These are phyloP conservation scores for Phortica okadai DNA, from an alignment of 2,888 invertebrate genomes.

Conservation along the genomic window DNA sequence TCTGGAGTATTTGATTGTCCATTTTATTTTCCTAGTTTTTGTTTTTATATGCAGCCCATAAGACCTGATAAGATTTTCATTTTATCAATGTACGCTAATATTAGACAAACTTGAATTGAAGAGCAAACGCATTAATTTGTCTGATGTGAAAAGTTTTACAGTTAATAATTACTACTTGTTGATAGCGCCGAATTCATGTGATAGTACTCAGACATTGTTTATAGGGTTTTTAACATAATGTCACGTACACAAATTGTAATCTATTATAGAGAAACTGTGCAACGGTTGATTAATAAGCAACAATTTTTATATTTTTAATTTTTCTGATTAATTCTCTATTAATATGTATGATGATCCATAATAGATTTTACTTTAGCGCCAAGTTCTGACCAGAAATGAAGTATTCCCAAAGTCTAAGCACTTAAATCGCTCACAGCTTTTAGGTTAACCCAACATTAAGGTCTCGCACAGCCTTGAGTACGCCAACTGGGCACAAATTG, in stretches of 20 bases:
- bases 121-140: not conserved
- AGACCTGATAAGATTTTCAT: conserved; percentile 5
- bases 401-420: not conserved
- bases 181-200: not conserved
- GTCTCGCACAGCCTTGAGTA: not conserved
- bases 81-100: not conserved
- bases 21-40: not conserved
- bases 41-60: not conserved
- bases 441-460: conserved; percentile 15
- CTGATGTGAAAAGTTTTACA: not conserved
- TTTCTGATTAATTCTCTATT: too few species aligned
- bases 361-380: too few species aligned
- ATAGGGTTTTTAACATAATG: too few species aligned
- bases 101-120: not conserved
- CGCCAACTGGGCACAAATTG: conserved; percentile 4
- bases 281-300: too few species aligned
- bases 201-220: not conserved
- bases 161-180: not conserved
- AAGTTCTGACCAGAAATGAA: too few species aligned
- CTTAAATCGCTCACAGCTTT: not conserved
- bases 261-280: too few species aligned
- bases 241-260: too few species aligned
- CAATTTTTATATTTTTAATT: too few species aligned
- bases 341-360: too few species aligned
- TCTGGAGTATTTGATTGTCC: not conserved